Percentiles rank a stretch among this genome's conserved stretches.
Conservation (phyloP, 1,140 invertebrate species). For the Drosophila persimilis region DNA sequence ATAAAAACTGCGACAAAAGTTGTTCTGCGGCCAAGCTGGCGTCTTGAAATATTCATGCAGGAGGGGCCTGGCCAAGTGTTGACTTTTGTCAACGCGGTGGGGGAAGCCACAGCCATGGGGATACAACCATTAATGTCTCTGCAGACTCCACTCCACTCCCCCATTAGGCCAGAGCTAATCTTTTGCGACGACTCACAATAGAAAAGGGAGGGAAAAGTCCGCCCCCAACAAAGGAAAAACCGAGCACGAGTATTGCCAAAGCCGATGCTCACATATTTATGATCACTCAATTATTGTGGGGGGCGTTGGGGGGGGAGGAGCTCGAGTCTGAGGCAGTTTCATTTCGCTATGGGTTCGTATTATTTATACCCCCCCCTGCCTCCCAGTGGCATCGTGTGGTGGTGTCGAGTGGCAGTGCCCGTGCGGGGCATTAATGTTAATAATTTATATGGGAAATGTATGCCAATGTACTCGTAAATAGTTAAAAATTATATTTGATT, state of each 20-base stretch:
- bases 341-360: conserved; percentile 60
- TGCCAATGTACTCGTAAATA: conserved; percentile 70
- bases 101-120: conserved; percentile 2
- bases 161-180: conserved; percentile 47
- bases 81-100: conserved; percentile 22
- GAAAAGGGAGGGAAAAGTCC: conserved; percentile 5
- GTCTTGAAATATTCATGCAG: conserved; percentile 6
- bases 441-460: conserved; percentile 68
- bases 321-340: conserved; percentile 29
- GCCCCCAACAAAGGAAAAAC: background rate
- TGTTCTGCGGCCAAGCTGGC: background rate
- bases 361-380: conserved; percentile 51
- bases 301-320: background rate
- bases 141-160: background rate
- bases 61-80: conserved; percentile 11
- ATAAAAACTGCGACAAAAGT: conserved; percentile 20
- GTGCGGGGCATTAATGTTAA: conserved; percentile 70
- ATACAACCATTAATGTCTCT: conserved; percentile 24
- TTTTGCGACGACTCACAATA: conserved; percentile 23
- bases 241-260: conserved; percentile 4
- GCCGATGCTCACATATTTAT: conserved; percentile 66
- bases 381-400: conserved; percentile 32
- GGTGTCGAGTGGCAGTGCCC: conserved; percentile 15
- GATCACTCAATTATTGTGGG: conserved; percentile 64
- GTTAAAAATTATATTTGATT: conserved; percentile 80